Evolutionary conservation across 2,888 invertebrate species (phyloP), one percentile per base, ranked within the genome.

Genomic region (Mactromeris polynyma): DNA sequence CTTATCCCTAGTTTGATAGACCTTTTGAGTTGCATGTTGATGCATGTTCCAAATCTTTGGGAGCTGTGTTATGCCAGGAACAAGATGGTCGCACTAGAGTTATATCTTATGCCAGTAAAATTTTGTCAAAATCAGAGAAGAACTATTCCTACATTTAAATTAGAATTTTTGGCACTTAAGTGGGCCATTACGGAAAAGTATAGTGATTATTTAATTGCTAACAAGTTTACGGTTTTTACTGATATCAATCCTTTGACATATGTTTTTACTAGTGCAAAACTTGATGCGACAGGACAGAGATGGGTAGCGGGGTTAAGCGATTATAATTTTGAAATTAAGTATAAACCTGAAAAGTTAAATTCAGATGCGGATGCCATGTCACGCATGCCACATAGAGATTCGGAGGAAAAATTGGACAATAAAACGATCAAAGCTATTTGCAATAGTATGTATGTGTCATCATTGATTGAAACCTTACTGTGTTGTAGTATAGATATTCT

Each of bases 121-220:
- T 19, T 58, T n/a, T 58, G n/a, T 58, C 58, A 58, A 9, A 9
- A n/a, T n/a, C n/a, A 9, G n/a, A 58, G 21, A 58, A 58, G 11
- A 51, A 58, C 58, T 88, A 88, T 31, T 69, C 58, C n/a, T 38
- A 31, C 87, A 4, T 87, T 64, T 6, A 58, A 58, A 6, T 58
- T 58, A 21, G 58, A n/a, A n/a, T n/a, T n/a, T n/a, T n/a, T n/a
- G n/a, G n/a, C n/a, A n/a, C n/a, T n/a, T n/a, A n/a, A n/a, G n/a
- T n/a, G n/a, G n/a, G n/a, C n/a, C n/a, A n/a, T n/a, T n/a, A n/a
- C n/a, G n/a, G n/a, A n/a, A n/a, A n/a, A n/a, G n/a, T n/a, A n/a
- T n/a, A n/a, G n/a, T n/a, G n/a, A n/a, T n/a, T n/a, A n/a, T n/a
- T n/a, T n/a, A n/a, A n/a, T n/a, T n/a, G n/a, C n/a, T n/a, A n/a